Evolutionary conservation across 2,888 invertebrate species (phyloP), one percentile per base, ranked within the genome.

Genomic region (Tetragonisca angustula): DNA sequence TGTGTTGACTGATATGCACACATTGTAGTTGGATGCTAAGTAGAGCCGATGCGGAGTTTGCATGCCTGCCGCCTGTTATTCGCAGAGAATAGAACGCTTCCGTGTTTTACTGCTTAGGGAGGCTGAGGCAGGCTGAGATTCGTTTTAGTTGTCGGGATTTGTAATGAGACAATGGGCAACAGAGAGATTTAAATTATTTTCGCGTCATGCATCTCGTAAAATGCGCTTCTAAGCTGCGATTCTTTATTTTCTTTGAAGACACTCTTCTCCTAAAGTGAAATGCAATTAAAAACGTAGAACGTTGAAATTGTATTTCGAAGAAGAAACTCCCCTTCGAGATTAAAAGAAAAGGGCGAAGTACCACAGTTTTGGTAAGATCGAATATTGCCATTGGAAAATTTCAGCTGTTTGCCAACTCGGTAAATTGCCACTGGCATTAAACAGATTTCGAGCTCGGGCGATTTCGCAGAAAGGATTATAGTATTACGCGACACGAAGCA

Each of bases 371-470:
- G 36, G 11, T 11, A 50, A 43, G 2, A 49, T n/a, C 9, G 36
- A 9, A 62, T 49, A 52, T 50, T 5, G 11, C n/a, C 6, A 15
- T 4, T 15, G n/a, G n/a, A 54, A 15, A 62, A 49, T 77, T 79
- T 24, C 32, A 27, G 0, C 32, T 79, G 49, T 50, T 77, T 70
- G 32, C 36, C 62, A 56, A 43, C 17, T 27, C 49, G 27, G 32
- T 69, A 79, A 36, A 76, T 69, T 52, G 36, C 21, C 17, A 2
- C 0, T 62, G 68, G 24, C 54, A 21, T 69, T 69, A 77, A 76
- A 68, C 49, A 5, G 54, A n/a, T 17, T 32, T 36, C 17, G n/a
- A 9, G 21, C 36, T 70, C 36, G 54, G 54, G 32, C 13, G n/a
- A 70, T 54, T 70, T 54, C 54, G 4, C n/a, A 54, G 32, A 32